phyloP scores from a whole-genome alignment of 2,113 vertebrate species.

The Notothenia rossii region DNA sequence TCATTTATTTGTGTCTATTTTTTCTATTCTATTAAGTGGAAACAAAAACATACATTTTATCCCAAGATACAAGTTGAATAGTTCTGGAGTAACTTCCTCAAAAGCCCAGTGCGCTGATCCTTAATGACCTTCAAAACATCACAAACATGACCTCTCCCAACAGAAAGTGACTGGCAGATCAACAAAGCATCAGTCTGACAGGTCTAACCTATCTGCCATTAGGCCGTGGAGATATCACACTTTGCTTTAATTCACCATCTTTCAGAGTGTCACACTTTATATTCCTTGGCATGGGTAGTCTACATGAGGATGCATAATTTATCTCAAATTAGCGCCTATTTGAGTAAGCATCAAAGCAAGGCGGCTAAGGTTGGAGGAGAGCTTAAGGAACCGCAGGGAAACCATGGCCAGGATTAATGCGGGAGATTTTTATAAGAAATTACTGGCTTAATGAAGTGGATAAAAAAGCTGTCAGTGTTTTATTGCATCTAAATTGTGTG shows the following conservation, averaged over 20 bases:
- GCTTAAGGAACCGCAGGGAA: constrained; percentile 88
- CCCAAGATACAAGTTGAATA: neutral
- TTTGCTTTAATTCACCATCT: constrained; percentile 81
- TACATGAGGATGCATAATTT: constrained; percentile 81
- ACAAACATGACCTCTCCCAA: constrained; percentile 61
- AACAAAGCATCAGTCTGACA: constrained; percentile 72
- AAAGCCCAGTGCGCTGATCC: neutral
- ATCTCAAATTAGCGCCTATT: constrained; percentile 80
- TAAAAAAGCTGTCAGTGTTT: constrained; percentile 93
- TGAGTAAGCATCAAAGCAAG: constrained; percentile 85
- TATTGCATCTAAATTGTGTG: constrained; percentile 92
- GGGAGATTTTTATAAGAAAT: constrained; percentile 92
- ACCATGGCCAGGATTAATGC: constrained; percentile 92
- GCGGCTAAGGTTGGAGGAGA: constrained; percentile 83
- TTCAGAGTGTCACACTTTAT: constrained; percentile 78
- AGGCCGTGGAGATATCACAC: constrained; percentile 70
- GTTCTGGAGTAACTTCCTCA: constrained; percentile 7
- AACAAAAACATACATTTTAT: neutral
- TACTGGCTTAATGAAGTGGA: constrained; percentile 94
- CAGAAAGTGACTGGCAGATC: constrained; percentile 64
- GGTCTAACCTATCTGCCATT: constrained; percentile 74
- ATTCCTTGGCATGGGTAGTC: constrained; percentile 75
- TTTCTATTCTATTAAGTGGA: no score
- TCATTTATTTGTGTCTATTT: no score
- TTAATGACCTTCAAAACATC: constrained; percentile 66